A percentile compares a stretch with the other conserved stretches of the same genome.
These are phyloP conservation scores for Nymphalis c-album DNA, from an alignment of 2,888 invertebrate species.

Conservation along the genomic window DNA sequence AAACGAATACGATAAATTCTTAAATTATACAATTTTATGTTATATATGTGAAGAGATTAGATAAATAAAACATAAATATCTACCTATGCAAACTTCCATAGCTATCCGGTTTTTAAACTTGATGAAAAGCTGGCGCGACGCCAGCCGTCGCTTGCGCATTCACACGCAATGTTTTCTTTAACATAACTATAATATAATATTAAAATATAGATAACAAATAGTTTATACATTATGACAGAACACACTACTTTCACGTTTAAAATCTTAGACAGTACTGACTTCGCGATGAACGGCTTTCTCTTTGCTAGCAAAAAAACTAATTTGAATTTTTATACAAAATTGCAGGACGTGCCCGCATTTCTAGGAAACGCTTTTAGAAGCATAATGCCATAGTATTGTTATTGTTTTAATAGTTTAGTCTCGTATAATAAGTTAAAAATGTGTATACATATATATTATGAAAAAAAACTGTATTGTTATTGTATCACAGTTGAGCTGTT, in stretches of 20 bases:
- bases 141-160: conserved; percentile 48
- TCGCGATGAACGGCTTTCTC: conserved; percentile 63
- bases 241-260: conserved; percentile 68
- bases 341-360: conserved; percentile 62
- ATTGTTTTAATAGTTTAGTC: not conserved
- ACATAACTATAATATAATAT: conserved; percentile 14
- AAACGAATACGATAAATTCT: no score
- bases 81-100: conserved; percentile 35
- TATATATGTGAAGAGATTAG: not conserved
- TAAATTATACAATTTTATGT: no score
- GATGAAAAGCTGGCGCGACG: conserved; percentile 50
- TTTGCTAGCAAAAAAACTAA: conserved; percentile 71
- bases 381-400: not conserved
- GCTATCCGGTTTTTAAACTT: conserved; percentile 59
- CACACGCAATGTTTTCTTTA: conserved; percentile 20
- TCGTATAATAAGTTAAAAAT: not conserved
- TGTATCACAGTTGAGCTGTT: no score
- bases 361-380: conserved; percentile 51
- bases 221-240: conserved; percentile 36
- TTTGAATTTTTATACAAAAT: conserved; percentile 77
- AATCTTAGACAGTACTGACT: conserved; percentile 64
- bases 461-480: no score
- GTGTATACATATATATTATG: no score
- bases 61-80: not conserved
- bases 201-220: conserved; percentile 41